phyloP scores from a whole-genome alignment of 2,888 invertebrate species.

The Eupithecia centaureata region DNA sequence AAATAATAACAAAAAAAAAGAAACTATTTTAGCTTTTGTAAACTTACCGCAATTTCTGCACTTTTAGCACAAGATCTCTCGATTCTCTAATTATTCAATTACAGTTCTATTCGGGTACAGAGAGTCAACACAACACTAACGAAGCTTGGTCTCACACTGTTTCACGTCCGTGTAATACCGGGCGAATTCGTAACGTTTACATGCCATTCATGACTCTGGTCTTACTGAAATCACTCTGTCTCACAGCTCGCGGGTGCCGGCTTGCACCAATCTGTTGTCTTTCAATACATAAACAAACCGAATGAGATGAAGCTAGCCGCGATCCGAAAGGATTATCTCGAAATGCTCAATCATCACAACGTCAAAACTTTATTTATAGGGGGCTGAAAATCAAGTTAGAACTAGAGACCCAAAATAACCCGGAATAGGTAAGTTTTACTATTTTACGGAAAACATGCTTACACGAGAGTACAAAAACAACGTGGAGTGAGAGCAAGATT shows the following conservation, averaged over 20 bases:
- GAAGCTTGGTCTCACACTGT: conserved; percentile 44
- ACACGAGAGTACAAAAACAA: conserved; percentile 54
- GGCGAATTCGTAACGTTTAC: conserved; percentile 50
- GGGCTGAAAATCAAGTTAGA: not conserved
- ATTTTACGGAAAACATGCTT: conserved; percentile 28
- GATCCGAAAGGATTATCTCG: conserved; percentile 32
- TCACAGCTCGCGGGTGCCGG: conserved; percentile 71
- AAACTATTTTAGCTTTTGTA: not conserved
- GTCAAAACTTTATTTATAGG: not conserved
- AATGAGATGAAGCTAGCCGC: conserved; percentile 76
- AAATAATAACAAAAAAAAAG: not conserved
- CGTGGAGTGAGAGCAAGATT: conserved; percentile 64
- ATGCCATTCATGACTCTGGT: conserved; percentile 68
- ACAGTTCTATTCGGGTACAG: conserved; percentile 40
- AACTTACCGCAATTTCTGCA: conserved; percentile 37
- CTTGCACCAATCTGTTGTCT: conserved; percentile 80
- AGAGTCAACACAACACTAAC: conserved; percentile 68
- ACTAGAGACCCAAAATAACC: conserved; percentile 6
- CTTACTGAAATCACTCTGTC: conserved; percentile 67
- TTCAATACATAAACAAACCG: conserved; percentile 82
- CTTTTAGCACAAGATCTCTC: conserved; percentile 29
- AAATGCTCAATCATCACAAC: conserved; percentile 11
- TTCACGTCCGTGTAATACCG: conserved; percentile 35
- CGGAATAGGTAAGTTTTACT: conserved; percentile 6
- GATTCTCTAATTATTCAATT: conserved; percentile 43